Base-by-base conservation (phyloP, 2,888 invertebrate species). In the Patella depressa region DNA sequence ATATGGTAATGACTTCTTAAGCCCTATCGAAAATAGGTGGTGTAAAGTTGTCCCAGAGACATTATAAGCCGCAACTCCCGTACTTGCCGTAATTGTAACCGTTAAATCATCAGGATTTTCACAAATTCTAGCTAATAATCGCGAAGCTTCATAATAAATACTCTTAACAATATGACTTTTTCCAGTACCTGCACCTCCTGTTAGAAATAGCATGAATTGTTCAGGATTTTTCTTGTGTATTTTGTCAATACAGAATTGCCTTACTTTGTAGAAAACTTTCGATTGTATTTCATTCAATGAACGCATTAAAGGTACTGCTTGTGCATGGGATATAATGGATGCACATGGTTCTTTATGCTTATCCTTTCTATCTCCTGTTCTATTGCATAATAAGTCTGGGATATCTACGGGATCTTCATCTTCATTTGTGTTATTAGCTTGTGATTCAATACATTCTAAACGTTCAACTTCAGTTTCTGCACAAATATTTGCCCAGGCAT, bases 211-310 rank as follows among this genome's bases (percentile, higher is more conserved):
- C n/a, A 72, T 53, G 53, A 19, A 57, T 29, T 72, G 77, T 53
- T 73, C 57, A 14, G 45, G 53, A 24, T 65, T 57, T 53, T n/a
- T 7, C 34, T 57, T 69, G 9, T 75, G 53, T 12, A 71, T 53
- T 17, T 53, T 53, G 2, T 78, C 57, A 19, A 70, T 11, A 71
- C 78, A 78, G 75, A 75, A 79, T 19, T 77, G 34, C n/a, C 79
- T 57, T 29, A 78, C 53, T 17, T 72, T 24, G 55, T 78, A 74
- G 71, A 79, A 79, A 14, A 79, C 24, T 11, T 78, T 3, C 29
- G 34, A 19, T 53, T 79, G 79, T 65, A 78, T 59, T 14, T 45
- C 19, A 45, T 73, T 78, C 69, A 79, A 74, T 29, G 74, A 74
- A n/a, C 65, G 19, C 69, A 74, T 55, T 12, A 74, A 29, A 11